These are phyloP conservation scores for Heptranchias perlo DNA, from an alignment of 2,113 vertebrate genomes.

Conservation along the genomic window DNA sequence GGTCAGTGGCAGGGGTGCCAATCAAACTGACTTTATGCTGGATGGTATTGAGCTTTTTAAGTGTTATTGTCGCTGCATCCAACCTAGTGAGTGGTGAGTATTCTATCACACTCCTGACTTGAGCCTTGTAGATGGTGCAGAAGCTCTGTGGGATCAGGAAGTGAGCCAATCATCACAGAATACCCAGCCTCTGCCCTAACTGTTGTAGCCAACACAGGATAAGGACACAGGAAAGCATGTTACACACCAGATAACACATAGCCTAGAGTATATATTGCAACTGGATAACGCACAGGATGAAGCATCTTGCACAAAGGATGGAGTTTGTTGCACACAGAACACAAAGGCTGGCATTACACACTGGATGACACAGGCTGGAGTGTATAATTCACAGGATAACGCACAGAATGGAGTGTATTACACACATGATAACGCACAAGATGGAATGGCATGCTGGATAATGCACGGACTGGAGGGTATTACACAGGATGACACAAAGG, in stretches of 20 bases:
- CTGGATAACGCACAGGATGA: no score
- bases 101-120: background rate
- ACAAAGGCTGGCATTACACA: background rate
- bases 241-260: background rate
- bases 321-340: background rate
- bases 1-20: background rate
- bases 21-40: no score
- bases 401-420: background rate
- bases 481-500: background rate
- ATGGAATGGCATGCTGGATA: background rate
- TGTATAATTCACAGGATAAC: background rate
- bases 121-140: background rate
- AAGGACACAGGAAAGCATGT: background rate
- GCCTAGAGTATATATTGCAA: background rate
- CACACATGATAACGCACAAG: background rate
- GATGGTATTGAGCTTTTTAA: background rate
- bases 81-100: background rate
- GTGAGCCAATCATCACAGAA: background rate
- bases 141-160: background rate
- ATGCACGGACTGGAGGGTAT: background rate
- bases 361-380: background rate
- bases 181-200: background rate
- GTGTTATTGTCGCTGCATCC: background rate
- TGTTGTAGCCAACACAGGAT: no score
- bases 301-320: background rate